Evolutionary conservation across 2,797 vertebrate genomes (phyloP).

Genomic region (Psittacula derbiana): DNA sequence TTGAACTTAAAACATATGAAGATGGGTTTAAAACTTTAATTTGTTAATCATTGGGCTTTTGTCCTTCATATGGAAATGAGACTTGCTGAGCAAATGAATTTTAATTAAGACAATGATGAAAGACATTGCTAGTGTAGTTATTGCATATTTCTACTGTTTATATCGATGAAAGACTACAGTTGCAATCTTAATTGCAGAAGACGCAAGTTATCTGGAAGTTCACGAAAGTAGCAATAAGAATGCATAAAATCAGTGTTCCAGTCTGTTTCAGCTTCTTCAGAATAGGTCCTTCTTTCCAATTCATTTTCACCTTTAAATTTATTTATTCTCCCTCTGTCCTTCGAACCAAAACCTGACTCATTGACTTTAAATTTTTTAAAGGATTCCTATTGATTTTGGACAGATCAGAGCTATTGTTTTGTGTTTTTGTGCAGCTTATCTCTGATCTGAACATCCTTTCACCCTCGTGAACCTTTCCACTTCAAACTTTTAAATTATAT

Average conservation of each 20-base stretch:
- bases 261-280: background rate
- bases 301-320: background rate
- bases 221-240: background rate
- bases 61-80: background rate
- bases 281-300: background rate
- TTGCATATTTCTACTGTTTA: background rate
- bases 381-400: background rate
- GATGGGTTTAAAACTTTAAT: background rate
- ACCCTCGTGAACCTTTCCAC: background rate
- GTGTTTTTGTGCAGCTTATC: background rate
- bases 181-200: background rate
- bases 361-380: background rate
- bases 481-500: background rate
- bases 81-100: background rate
- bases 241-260: background rate
- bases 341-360: background rate
- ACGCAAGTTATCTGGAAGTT: background rate
- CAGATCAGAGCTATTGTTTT: background rate
- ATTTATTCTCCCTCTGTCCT: background rate
- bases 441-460: background rate
- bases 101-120: background rate
- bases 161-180: background rate
- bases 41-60: background rate
- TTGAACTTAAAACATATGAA: background rate
- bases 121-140: background rate